phyloP scores from a whole-genome alignment of 2,797 vertebrate genomes.

The Enteromius viviparus region DNA sequence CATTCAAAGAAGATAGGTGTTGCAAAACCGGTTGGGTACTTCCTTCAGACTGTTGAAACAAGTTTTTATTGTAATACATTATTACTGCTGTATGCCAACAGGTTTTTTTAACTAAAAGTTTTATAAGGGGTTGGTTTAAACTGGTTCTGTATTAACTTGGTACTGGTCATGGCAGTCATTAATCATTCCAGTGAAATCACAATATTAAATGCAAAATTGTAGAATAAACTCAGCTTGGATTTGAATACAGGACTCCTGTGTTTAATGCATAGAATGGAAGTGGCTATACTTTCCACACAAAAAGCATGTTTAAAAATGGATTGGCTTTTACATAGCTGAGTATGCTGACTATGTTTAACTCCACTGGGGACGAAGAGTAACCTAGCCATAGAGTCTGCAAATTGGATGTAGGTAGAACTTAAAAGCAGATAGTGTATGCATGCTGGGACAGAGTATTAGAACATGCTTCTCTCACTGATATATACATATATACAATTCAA shows the following conservation, averaged over 20 bases:
- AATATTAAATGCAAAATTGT: neutral
- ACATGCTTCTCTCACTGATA: neutral
- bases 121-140: constrained; percentile 5
- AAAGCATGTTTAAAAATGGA: constrained; percentile 21
- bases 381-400: neutral
- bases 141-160: neutral
- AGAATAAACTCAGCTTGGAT: neutral
- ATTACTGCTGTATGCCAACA: neutral
- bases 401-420: neutral
- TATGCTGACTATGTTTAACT: neutral
- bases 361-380: neutral
- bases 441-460: neutral
- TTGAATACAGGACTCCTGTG: neutral
- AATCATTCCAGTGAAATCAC: neutral
- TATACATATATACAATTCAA: neutral
- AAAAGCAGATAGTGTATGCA: neutral
- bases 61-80: too few relatives aligned
- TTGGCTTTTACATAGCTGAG: constrained; percentile 19
- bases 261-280: neutral
- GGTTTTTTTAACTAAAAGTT: neutral
- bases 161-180: neutral
- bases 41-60: neutral
- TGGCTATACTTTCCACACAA: neutral
- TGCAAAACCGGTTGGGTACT: neutral
- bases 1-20: neutral